These are phyloP conservation scores for Onychomys arenicola DNA, from an alignment of 2,797 vertebrate species.

Conservation along the genomic window DNA sequence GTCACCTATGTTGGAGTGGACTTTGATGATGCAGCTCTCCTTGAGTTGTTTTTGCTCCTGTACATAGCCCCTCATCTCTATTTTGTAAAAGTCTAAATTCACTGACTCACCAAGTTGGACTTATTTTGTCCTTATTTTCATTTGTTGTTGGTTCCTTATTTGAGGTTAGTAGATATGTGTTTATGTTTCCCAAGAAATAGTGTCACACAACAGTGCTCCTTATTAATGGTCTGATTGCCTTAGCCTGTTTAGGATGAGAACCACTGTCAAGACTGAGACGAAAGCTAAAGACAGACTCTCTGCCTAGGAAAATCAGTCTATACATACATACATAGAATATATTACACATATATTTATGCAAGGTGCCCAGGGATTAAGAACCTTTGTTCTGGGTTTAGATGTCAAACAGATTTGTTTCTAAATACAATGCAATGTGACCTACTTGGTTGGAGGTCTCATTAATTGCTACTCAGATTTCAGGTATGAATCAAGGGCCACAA, in stretches of 20 bases:
- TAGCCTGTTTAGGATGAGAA: conserved; percentile 23
- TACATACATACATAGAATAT: neutral
- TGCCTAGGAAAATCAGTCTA: neutral
- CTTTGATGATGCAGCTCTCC: neutral
- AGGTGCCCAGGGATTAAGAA: neutral
- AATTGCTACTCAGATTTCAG: neutral
- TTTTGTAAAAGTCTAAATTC: neutral
- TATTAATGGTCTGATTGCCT: neutral
- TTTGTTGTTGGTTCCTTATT: neutral
- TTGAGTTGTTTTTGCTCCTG: neutral
- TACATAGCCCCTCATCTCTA: neutral
- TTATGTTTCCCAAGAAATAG: neutral
- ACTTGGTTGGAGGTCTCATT: conserved; percentile 30
- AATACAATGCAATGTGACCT: conserved; percentile 42
- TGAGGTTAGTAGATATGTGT: neutral
- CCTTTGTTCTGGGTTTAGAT: conserved; percentile 36
- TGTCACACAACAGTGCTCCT: neutral
- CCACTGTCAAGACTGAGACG: neutral
- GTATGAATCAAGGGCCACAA: conserved; percentile 28
- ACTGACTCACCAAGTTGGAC: neutral
- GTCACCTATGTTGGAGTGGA: neutral
- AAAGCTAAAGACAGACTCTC: neutral
- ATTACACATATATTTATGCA: conserved; percentile 23
- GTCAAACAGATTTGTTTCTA: conserved; percentile 49
- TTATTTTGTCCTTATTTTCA: neutral